These are phyloP conservation scores for Actias luna DNA, from an alignment of 2,888 invertebrate genomes.

Conservation along the genomic window DNA sequence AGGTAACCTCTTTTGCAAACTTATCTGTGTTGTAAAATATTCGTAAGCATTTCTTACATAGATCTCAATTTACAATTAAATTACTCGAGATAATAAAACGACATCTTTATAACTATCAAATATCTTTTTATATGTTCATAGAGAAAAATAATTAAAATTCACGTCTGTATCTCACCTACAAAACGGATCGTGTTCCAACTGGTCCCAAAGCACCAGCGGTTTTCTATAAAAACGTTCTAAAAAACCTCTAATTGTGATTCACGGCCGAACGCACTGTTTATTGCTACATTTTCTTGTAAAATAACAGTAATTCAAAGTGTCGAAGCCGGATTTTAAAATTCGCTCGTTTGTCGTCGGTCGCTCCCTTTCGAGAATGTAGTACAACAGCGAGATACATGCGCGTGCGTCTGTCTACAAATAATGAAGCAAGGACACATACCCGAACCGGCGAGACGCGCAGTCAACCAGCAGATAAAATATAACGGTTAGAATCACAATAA, in stretches of 20 bases:
- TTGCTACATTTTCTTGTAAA: slow-evolving; percentile 17
- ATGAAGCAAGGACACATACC: slow-evolving; percentile 65
- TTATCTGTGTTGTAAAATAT: background rate
- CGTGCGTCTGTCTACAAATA: slow-evolving; percentile 19
- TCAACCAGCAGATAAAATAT: slow-evolving; percentile 56
- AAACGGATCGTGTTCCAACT: slow-evolving; percentile 15
- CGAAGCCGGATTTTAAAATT: slow-evolving; percentile 19
- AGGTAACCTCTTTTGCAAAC: background rate
- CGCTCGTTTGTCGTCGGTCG: background rate
- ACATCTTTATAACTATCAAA: background rate
- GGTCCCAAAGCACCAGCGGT: slow-evolving; percentile 9
- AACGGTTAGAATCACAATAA: slow-evolving; percentile 65
- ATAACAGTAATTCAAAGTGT: slow-evolving; percentile 19
- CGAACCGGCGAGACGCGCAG: slow-evolving; percentile 53
- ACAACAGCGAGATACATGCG: slow-evolving; percentile 10
- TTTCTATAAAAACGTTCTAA: slow-evolving; percentile 16
- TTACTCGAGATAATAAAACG: background rate
- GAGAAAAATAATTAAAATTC: slow-evolving; percentile 11
- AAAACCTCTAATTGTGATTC: slow-evolving; percentile 17
- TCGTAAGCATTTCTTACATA: background rate
- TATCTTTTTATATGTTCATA: background rate
- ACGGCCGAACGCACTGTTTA: slow-evolving; percentile 12
- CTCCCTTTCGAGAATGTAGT: background rate
- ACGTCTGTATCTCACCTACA: slow-evolving; percentile 1
- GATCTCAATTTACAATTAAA: background rate